Conservation (phyloP, 2,113 vertebrate genomes). For the Neotoma lepida region DNA sequence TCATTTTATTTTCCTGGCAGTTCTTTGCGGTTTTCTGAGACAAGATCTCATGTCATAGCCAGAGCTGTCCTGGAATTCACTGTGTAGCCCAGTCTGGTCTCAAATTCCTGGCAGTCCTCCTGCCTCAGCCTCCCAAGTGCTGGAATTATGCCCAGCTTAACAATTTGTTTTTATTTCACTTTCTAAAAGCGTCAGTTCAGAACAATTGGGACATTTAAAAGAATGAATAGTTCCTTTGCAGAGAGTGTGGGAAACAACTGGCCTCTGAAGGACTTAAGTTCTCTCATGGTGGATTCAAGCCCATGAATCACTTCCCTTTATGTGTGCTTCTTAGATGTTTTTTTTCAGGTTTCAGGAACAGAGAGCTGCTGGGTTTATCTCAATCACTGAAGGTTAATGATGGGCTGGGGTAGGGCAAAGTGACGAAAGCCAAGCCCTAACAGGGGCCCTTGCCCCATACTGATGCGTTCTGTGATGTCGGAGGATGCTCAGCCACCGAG, state of each 20-base stretch:
- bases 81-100: not conserved
- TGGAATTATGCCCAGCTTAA: not conserved
- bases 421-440: not conserved
- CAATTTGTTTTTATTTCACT: constrained; percentile 20
- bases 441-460: not conserved
- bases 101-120: constrained; percentile 12
- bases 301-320: not conserved
- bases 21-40: not conserved
- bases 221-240: not conserved
- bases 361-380: not conserved
- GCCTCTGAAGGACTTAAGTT: not conserved
- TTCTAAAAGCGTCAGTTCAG: constrained; percentile 36
- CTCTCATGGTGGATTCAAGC: not conserved
- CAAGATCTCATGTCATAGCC: not conserved
- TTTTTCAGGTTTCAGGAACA: constrained; percentile 15
- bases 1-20: constrained; percentile 33
- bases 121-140: constrained; percentile 21
- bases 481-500: not conserved
- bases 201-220: constrained; percentile 25
- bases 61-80: not conserved
- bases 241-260: not conserved
- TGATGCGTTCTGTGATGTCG: not conserved
- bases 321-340: not conserved
- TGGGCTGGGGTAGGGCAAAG: not conserved
- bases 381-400: not conserved